These are phyloP conservation scores for Ommatoiulus sabulosus DNA, from an alignment of 2,888 invertebrate genomes.

Conservation along the genomic window DNA sequence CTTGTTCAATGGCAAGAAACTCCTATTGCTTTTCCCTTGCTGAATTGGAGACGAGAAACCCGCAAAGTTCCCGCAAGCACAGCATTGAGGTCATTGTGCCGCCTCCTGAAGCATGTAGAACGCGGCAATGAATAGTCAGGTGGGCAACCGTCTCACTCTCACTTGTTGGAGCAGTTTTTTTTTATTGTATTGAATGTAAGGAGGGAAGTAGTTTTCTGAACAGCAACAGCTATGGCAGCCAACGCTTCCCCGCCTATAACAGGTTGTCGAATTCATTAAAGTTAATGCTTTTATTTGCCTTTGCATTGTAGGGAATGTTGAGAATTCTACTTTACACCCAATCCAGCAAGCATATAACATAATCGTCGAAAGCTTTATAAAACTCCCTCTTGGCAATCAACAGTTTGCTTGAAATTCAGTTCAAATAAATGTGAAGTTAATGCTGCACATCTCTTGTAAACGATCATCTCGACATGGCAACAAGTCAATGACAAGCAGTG, in stretches of 20 bases:
- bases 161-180: slow-evolving; percentile 38
- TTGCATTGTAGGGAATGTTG: too few relatives aligned
- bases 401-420: too few relatives aligned
- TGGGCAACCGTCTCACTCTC: slow-evolving; percentile 31
- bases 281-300: background rate
- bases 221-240: background rate
- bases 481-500: too few relatives aligned
- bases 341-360: too few relatives aligned
- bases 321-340: too few relatives aligned
- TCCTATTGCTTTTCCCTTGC: background rate
- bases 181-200: background rate
- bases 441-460: too few relatives aligned
- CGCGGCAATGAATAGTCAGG: slow-evolving; percentile 36
- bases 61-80: slow-evolving; percentile 37
- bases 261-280: background rate
- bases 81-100: slow-evolving; percentile 43
- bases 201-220: background rate
- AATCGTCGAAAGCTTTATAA: too few relatives aligned
- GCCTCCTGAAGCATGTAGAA: slow-evolving; percentile 30
- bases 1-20: slow-evolving; percentile 5
- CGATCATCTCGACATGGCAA: too few relatives aligned
- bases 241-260: background rate
- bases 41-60: background rate
- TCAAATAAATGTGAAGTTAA: too few relatives aligned
- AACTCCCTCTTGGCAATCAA: too few relatives aligned